Percentiles rank a stretch among this genome's conserved stretches.
Evolutionary conservation across 2,797 vertebrate species (phyloP).

Genomic region (Syngnathus rostellatus): DNA sequence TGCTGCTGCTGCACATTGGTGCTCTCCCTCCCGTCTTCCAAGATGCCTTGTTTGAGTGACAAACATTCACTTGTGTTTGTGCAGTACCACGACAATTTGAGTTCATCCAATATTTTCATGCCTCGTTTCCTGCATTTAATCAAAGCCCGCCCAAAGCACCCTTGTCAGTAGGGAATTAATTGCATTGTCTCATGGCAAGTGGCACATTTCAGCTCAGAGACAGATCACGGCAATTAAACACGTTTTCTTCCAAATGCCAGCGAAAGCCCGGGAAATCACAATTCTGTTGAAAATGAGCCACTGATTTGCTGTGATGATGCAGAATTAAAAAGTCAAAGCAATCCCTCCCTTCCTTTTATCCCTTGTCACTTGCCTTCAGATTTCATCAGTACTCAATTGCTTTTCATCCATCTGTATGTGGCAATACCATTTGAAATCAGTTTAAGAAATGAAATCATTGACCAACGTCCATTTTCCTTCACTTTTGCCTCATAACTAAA

Average conservation of each 20-base stretch:
- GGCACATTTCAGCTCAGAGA: slow-evolving; percentile 38
- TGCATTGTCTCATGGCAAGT: slow-evolving; percentile 57
- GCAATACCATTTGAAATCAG: too few species aligned
- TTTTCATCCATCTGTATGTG: background rate
- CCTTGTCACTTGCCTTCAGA: background rate
- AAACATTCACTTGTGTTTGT: background rate
- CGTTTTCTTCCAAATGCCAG: background rate
- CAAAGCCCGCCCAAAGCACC: slow-evolving; percentile 33
- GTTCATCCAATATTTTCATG: slow-evolving; percentile 27
- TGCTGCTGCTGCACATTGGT: too few species aligned
- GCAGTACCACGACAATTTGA: slow-evolving; percentile 11
- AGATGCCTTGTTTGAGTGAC: too few species aligned
- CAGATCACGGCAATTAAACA: too few species aligned
- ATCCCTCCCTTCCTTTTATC: background rate
- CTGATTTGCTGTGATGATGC: background rate
- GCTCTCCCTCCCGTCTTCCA: too few species aligned
- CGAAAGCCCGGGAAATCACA: slow-evolving; percentile 8
- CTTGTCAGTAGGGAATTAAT: slow-evolving; percentile 42
- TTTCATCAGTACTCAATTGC: background rate
- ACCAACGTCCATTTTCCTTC: background rate
- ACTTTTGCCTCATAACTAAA: background rate
- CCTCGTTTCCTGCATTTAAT: slow-evolving; percentile 33
- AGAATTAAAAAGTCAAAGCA: too few species aligned
- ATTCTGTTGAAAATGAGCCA: background rate
- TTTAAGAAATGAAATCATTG: too few species aligned